phyloP scores from a whole-genome alignment of 2,113 vertebrate genomes.

The Theristicus caerulescens region DNA sequence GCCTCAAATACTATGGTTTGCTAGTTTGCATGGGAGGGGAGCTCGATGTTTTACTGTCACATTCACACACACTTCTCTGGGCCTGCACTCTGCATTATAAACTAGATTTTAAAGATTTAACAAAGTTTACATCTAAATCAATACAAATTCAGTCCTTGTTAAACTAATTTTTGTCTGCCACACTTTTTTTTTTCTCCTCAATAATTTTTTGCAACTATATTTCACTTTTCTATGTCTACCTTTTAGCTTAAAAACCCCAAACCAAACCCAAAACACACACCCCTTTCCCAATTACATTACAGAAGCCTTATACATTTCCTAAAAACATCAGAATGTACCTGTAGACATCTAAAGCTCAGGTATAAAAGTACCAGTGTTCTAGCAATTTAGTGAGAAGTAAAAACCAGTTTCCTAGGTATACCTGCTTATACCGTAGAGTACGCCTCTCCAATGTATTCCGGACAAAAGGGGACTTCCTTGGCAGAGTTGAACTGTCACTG shows the following conservation, averaged over 20 bases:
- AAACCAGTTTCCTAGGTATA: slow-evolving; percentile 2
- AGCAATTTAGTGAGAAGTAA: not conserved
- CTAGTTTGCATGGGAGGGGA: not conserved
- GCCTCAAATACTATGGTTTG: not conserved
- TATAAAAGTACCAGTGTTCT: not conserved
- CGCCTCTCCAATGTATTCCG: slow-evolving; percentile 94
- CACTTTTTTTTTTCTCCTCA: not conserved
- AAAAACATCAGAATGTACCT: not conserved
- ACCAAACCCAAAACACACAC: not conserved
- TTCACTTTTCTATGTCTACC: not conserved
- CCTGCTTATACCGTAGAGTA: slow-evolving; percentile 94
- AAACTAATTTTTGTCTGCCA: not conserved
- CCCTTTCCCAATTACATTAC: not conserved
- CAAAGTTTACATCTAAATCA: not conserved
- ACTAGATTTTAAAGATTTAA: not conserved
- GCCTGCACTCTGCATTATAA: not conserved
- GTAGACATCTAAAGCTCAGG: not conserved
- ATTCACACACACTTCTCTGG: not conserved
- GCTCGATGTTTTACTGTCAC: not conserved
- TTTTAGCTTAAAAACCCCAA: not conserved
- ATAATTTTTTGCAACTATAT: not conserved
- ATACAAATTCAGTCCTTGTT: not conserved
- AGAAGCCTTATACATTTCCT: not conserved
- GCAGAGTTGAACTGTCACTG: slow-evolving; percentile 97
- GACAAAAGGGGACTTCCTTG: slow-evolving; percentile 93